These are phyloP conservation scores for Aldabrachelys gigantea DNA, from an alignment of 2,113 vertebrate species.

Conservation along the genomic window DNA sequence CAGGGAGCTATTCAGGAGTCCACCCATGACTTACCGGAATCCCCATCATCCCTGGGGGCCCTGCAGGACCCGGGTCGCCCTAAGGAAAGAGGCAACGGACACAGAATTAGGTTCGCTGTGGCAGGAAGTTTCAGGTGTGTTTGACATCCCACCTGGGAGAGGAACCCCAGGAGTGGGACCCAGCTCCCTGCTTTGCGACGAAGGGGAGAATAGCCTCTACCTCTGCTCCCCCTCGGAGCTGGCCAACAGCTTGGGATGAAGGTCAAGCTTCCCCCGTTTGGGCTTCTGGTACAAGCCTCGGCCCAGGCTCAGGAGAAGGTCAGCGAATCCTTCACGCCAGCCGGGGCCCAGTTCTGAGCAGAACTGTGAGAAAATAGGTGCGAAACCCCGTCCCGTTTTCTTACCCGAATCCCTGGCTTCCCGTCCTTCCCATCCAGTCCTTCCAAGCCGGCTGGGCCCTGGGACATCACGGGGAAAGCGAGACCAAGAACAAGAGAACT, in stretches of 20 bases:
- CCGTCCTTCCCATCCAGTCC: conserved; percentile 94
- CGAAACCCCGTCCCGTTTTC: rapidly evolving
- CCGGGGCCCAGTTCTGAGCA: neutral
- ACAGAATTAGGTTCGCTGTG: rapidly evolving
- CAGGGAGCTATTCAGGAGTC: rapidly evolving
- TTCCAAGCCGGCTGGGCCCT: conserved; percentile 92
- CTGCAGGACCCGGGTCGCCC: conserved; percentile 88
- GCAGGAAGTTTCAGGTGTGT: neutral
- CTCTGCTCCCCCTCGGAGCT: neutral
- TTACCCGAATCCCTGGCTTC: conserved; percentile 90
- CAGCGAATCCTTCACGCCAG: rapidly evolving
- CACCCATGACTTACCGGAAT: conserved; percentile 83
- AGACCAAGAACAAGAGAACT: neutral
- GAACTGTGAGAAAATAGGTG: rapidly evolving
- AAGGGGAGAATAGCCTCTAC: neutral
- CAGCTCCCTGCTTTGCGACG: neutral
- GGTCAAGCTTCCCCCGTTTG: neutral
- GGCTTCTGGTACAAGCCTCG: neutral
- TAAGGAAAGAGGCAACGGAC: conserved; percentile 56
- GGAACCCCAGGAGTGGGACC: too few relatives aligned
- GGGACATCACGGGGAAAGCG: neutral
- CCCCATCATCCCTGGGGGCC: conserved; percentile 88
- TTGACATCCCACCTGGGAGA: neutral
- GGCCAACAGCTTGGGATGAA: neutral
- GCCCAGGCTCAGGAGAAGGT: neutral